These are phyloP conservation scores for Sylvia borin DNA, from an alignment of 2,797 vertebrate genomes.

Conservation along the genomic window DNA sequence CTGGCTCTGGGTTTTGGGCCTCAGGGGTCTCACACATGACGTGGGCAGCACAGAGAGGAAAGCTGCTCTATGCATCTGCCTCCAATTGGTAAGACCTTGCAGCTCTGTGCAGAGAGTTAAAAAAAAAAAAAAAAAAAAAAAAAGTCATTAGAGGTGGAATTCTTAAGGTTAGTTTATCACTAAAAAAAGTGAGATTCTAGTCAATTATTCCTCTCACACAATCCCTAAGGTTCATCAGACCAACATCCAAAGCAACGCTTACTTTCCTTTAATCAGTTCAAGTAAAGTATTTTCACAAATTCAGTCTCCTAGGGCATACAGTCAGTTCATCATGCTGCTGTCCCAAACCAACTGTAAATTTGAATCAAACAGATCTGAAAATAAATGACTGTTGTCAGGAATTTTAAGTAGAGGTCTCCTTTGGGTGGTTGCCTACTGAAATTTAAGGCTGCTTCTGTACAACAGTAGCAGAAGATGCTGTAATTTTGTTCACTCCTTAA, in stretches of 20 bases:
- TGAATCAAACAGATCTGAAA: background rate
- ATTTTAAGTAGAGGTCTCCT: background rate
- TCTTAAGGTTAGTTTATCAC: background rate
- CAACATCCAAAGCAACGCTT: background rate
- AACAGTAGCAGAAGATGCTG: background rate
- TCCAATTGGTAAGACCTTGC: background rate
- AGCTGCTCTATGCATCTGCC: background rate
- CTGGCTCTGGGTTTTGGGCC: background rate
- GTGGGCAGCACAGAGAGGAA: background rate
- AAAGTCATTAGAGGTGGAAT: background rate
- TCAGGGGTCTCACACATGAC: accelerated
- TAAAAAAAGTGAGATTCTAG: background rate
- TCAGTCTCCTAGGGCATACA: background rate
- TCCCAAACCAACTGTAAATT: background rate
- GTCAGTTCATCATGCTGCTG: background rate
- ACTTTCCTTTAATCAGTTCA: background rate
- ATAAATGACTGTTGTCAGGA: background rate
- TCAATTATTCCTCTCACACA: background rate
- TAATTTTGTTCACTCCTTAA: background rate
- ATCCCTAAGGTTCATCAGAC: background rate
- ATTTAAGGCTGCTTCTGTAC: background rate
- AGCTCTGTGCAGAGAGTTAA: background rate
- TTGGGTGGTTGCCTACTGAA: background rate
- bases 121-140: background rate
- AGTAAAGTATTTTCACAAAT: background rate